phyloP scores from a whole-genome alignment of 2,797 vertebrate genomes.

The Chiloscyllium punctatum region DNA sequence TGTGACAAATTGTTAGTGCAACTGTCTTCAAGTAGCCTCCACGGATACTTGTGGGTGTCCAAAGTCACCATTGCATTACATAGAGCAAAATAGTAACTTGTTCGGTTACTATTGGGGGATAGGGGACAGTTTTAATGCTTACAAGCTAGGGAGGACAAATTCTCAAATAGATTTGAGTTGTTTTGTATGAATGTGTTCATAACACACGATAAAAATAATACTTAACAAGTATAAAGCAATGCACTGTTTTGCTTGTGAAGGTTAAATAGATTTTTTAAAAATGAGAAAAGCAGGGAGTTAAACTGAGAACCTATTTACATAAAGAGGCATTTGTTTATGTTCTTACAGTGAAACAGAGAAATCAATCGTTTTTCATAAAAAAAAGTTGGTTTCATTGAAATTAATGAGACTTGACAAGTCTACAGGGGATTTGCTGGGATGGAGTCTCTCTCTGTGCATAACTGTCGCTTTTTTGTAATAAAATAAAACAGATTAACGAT shows the following conservation, averaged over 20 bases:
- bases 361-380: slow-evolving; percentile 25
- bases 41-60: no score
- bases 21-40: background rate
- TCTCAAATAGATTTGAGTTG: background rate
- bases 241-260: background rate
- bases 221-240: background rate
- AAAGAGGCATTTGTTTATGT: slow-evolving; percentile 23
- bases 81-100: background rate
- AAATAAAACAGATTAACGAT: slow-evolving; percentile 20
- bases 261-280: background rate
- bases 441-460: background rate
- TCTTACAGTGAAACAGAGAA: background rate
- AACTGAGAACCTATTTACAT: slow-evolving; percentile 10
- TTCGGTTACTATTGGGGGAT: background rate
- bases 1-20: background rate
- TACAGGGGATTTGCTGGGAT: slow-evolving; percentile 15
- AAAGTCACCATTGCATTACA: background rate
- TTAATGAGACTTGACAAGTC: slow-evolving; percentile 35
- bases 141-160: background rate
- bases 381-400: slow-evolving; percentile 23
- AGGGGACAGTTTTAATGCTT: background rate
- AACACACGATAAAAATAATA: background rate
- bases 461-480: background rate
- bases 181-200: background rate
- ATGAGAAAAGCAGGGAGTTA: background rate